Conservation (phyloP, 2,888 invertebrate genomes). For the Philhelius pedissequus region DNA sequence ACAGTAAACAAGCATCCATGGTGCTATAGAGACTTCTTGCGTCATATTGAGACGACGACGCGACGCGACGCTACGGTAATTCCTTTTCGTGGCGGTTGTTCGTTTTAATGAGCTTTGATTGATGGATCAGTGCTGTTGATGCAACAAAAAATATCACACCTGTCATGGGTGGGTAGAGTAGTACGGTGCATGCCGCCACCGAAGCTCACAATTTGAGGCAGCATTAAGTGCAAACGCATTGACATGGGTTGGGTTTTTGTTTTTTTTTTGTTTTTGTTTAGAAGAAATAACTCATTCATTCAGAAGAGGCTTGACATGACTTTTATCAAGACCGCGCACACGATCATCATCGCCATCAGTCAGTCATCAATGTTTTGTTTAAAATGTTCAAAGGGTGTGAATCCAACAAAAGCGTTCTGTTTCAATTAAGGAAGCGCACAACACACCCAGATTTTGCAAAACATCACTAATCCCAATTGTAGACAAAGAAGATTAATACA, state of each 20-base stretch:
- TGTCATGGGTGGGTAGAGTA: slow-evolving; percentile 65
- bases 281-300: neutral
- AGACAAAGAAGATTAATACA: slow-evolving; percentile 14
- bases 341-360: slow-evolving; percentile 28
- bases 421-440: slow-evolving; percentile 66
- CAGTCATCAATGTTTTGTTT: slow-evolving; percentile 32
- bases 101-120: slow-evolving; percentile 68
- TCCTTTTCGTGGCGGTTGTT: slow-evolving; percentile 57
- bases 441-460: slow-evolving; percentile 56
- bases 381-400: slow-evolving; percentile 50
- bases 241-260: slow-evolving; percentile 62
- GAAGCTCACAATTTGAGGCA: slow-evolving; percentile 7
- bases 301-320: slow-evolving; percentile 54
- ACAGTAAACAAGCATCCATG: neutral
- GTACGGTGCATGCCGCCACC: slow-evolving; percentile 54
- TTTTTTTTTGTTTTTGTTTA: no score
- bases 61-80: slow-evolving; percentile 51
- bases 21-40: slow-evolving; percentile 31
- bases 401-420: slow-evolving; percentile 55
- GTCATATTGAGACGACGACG: no score
- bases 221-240: slow-evolving; percentile 45
- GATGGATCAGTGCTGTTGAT: slow-evolving; percentile 54
- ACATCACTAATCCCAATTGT: slow-evolving; percentile 24
- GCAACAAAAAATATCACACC: slow-evolving; percentile 62
- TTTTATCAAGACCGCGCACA: slow-evolving; percentile 35